Percentiles rank a stretch among this genome's conserved stretches.
Conservation (phyloP, 30 jellyfish, hydroid and myxozoan species). For the Aurelia aurita region DNA sequence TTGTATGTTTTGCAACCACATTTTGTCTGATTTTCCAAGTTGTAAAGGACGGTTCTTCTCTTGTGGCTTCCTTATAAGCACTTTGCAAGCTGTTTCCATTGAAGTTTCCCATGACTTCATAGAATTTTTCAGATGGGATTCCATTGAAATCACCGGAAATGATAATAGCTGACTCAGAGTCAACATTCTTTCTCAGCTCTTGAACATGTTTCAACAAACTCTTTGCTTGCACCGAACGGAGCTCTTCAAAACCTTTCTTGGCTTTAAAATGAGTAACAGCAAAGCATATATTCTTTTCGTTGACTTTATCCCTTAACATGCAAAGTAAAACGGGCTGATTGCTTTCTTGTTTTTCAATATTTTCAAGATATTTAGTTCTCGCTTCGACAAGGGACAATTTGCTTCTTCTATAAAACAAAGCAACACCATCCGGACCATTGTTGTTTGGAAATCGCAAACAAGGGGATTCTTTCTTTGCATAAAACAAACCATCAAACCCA, state of each 20-base stretch:
- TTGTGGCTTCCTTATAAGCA: slow-evolving; percentile 56
- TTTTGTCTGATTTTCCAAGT: slow-evolving; percentile 92
- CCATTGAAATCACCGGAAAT: slow-evolving; percentile 93
- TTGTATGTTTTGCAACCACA: slow-evolving; percentile 61
- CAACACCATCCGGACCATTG: slow-evolving; percentile 95
- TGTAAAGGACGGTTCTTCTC: slow-evolving; percentile 51
- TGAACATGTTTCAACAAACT: slow-evolving; percentile 25
- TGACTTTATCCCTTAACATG: slow-evolving; percentile 32
- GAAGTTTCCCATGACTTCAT: slow-evolving; percentile 28
- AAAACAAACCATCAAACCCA: slow-evolving; percentile 72
- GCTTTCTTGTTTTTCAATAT: slow-evolving; percentile 62
- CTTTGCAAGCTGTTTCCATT: slow-evolving; percentile 29
- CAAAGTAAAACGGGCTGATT: slow-evolving; percentile 66
- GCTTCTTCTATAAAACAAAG: slow-evolving; percentile 52
- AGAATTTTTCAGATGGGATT: slow-evolving; percentile 59
- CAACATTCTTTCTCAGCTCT: slow-evolving; percentile 3
- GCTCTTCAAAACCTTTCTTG: slow-evolving; percentile 75
- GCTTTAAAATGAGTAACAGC: slow-evolving; percentile 88
- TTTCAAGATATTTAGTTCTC: slow-evolving; percentile 46
- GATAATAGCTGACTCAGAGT: slow-evolving; percentile 49
- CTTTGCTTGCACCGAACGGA: slow-evolving; percentile 77
- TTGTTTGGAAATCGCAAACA: slow-evolving; percentile 65
- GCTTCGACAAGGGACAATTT: slow-evolving; percentile 34
- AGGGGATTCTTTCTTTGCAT: slow-evolving; percentile 85
- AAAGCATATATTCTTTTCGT: slow-evolving; percentile 36